Conservation (phyloP, 2,113 vertebrate genomes). For the Nipponia nippon region DNA sequence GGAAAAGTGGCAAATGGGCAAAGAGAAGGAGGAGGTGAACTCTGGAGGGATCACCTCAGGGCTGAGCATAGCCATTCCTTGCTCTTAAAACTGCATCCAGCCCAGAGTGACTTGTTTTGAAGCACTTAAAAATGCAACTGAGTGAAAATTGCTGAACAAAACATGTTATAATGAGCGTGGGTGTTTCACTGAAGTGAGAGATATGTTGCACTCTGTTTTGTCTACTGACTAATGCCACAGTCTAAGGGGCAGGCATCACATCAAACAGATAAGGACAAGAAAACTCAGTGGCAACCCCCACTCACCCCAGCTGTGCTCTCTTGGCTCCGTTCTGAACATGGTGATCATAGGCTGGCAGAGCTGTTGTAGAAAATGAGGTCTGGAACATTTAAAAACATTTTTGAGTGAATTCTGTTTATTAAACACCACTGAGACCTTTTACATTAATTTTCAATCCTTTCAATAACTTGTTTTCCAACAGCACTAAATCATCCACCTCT, state of each 20-base stretch:
- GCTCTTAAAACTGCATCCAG: not conserved
- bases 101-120: not conserved
- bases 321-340: not conserved
- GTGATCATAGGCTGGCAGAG: constrained; percentile 29
- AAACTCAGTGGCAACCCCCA: not conserved
- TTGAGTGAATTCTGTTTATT: constrained; percentile 51
- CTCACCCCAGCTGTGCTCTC: constrained; percentile 50
- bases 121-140: not conserved
- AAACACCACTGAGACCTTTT: constrained; percentile 58
- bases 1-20: not conserved
- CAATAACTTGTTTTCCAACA: constrained; percentile 65
- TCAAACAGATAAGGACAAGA: not conserved
- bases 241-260: not conserved
- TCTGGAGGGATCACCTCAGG: not conserved
- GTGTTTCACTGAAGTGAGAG: not conserved
- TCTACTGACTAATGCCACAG: not conserved
- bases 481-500: constrained; percentile 59
- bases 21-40: not conserved
- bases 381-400: constrained; percentile 46
- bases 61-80: not conserved
- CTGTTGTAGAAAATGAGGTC: constrained; percentile 32
- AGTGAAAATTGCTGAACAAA: not conserved
- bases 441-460: constrained; percentile 59
- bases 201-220: not conserved
- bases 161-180: not conserved